Percentiles rank a stretch among this genome's conserved stretches.
phyloP scores from a whole-genome alignment of 2,888 invertebrate genomes.

The Elmis aenea region DNA sequence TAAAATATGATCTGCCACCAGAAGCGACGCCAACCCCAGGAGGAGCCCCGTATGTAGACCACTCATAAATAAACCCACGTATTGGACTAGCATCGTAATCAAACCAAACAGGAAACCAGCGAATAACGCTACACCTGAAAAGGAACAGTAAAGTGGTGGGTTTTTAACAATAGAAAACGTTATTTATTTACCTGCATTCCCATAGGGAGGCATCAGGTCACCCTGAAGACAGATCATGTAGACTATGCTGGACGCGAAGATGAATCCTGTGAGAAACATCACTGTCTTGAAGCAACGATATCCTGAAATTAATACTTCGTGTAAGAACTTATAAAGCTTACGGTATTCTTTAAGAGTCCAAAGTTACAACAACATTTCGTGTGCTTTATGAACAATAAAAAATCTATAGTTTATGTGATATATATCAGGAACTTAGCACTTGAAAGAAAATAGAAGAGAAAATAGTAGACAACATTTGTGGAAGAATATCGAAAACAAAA shows the following conservation, averaged over 20 bases:
- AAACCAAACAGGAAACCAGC: conserved; percentile 73
- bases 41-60: conserved; percentile 73
- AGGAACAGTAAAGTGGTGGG: no score
- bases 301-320: conserved; percentile 52
- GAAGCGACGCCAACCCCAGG: conserved; percentile 55
- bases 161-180: not conserved
- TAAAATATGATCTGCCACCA: conserved; percentile 57
- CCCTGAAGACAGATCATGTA: conserved; percentile 78
- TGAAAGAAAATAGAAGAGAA: no score
- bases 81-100: conserved; percentile 77
- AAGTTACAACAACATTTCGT: no score
- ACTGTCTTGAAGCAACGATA: conserved; percentile 85
- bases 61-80: conserved; percentile 76
- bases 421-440: no score
- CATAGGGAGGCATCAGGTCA: conserved; percentile 70
- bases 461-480: no score
- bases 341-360: no score
- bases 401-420: no score
- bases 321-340: no score
- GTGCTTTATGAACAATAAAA: no score
- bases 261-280: conserved; percentile 83
- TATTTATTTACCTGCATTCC: conserved; percentile 59
- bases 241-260: conserved; percentile 76
- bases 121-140: conserved; percentile 62
- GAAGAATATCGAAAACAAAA: no score